Evolutionary conservation across 2,888 invertebrate species (phyloP).

Genomic region (Cheilosia variabilis): DNA sequence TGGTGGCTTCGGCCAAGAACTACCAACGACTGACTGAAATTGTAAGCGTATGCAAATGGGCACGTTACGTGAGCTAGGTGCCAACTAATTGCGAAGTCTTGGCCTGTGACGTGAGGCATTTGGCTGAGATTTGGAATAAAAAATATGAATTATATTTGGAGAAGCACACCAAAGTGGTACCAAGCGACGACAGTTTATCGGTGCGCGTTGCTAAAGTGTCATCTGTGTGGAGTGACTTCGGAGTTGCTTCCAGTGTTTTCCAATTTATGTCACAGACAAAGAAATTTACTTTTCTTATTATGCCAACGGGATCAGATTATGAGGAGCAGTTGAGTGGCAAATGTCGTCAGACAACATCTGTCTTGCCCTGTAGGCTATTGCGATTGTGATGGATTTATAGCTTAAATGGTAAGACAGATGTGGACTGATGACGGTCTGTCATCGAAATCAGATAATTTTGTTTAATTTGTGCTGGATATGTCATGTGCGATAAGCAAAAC

Average conservation of each 20-base stretch:
- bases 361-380: slow-evolving; percentile 74
- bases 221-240: slow-evolving; percentile 8
- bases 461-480: background rate
- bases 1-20: slow-evolving; percentile 51
- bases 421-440: slow-evolving; percentile 51
- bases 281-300: slow-evolving; percentile 52
- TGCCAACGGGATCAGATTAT: slow-evolving; percentile 51
- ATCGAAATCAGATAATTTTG: background rate
- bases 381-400: slow-evolving; percentile 69
- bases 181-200: slow-evolving; percentile 56
- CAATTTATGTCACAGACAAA: slow-evolving; percentile 26
- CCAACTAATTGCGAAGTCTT: slow-evolving; percentile 60
- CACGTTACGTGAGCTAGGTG: slow-evolving; percentile 64
- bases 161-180: slow-evolving; percentile 34
- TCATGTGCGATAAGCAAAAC: too few species aligned
- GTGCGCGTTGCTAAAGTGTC: slow-evolving; percentile 59
- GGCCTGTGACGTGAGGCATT: slow-evolving; percentile 17
- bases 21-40: slow-evolving; percentile 44
- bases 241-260: slow-evolving; percentile 25
- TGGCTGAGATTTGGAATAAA: slow-evolving; percentile 11
- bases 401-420: slow-evolving; percentile 73
- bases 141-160: slow-evolving; percentile 64
- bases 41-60: slow-evolving; percentile 57
- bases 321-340: slow-evolving; percentile 42
- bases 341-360: slow-evolving; percentile 65